These are phyloP conservation scores for Holocentrus rufus DNA, from an alignment of 2,797 vertebrate species.

Conservation along the genomic window DNA sequence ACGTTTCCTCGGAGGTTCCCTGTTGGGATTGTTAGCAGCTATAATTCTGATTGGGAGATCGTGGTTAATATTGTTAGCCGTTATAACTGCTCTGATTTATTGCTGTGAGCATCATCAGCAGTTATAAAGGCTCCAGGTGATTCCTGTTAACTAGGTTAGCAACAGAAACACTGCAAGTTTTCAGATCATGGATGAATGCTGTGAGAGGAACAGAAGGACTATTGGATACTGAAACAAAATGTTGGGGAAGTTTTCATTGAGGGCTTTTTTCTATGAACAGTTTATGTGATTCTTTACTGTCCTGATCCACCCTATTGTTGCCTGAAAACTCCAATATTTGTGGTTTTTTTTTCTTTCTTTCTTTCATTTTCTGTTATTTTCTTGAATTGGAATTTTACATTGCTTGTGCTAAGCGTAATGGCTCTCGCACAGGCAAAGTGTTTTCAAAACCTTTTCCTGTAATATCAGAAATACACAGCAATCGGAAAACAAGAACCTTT, in stretches of 20 bases:
- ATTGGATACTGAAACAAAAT: background rate
- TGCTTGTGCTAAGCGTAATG: background rate
- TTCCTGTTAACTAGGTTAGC: constrained; percentile 20
- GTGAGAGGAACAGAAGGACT: constrained; percentile 30
- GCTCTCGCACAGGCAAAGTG: constrained; percentile 13
- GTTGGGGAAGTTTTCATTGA: constrained; percentile 39
- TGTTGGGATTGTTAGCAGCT: constrained; percentile 5
- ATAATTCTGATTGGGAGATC: constrained; percentile 12
- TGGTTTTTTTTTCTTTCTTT: constrained; percentile 32
- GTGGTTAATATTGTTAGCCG: constrained; percentile 4
- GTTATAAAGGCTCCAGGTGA: background rate
- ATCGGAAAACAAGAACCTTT: constrained; percentile 8
- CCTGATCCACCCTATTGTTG: constrained; percentile 32
- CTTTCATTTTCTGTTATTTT: constrained; percentile 27
- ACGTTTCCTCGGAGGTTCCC: background rate
- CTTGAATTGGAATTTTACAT: constrained; percentile 39
- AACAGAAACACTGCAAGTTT: background rate
- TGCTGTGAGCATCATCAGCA: background rate
- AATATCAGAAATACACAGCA: constrained; percentile 22
- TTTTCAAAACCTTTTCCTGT: constrained; percentile 15
- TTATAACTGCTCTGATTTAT: background rate
- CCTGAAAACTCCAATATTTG: constrained; percentile 37
- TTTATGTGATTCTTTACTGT: constrained; percentile 42
- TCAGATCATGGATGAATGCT: constrained; percentile 9
- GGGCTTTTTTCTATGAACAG: constrained; percentile 63